Evolutionary conservation across 23 tunicate species (phyloP), one percentile per base, ranked within the genome.

Genomic region (Clavelina lepadiformis): DNA sequence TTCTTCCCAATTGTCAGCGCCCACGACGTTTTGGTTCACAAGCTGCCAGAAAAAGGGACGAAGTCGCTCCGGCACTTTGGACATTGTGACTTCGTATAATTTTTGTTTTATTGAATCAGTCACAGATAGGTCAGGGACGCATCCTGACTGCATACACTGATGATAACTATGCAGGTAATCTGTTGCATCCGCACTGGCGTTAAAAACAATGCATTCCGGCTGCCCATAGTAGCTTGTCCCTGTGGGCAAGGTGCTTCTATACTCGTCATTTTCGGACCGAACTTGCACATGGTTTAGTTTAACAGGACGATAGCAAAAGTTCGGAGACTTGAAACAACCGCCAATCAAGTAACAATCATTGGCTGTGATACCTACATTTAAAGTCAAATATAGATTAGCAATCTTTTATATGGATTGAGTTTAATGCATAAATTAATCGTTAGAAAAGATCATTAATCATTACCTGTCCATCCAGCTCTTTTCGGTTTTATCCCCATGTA

Each of bases 401-500:
- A n/a, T n/a, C n/a, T n/a, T n/a, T n/a, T n/a, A n/a, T n/a, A n/a
- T n/a, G n/a, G n/a, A n/a, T n/a, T n/a, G n/a, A n/a, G n/a, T n/a
- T n/a, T n/a, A n/a, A n/a, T n/a, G n/a, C n/a, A n/a, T n/a, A n/a
- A n/a, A n/a, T n/a, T n/a, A n/a, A n/a, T n/a, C n/a, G n/a, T n/a
- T n/a, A n/a, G n/a, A n/a, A n/a, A n/a, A n/a, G n/a, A n/a, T n/a
- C n/a, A n/a, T 44, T 11, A 11, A 18, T 61, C 7, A 28, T 61
- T 69, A 79, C 85, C 70, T 68, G 46, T 47, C 85, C 85, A 79
- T 22, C 85, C 85, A 30, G 85, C 85, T 21, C 44, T 51, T 35
- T 69, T 69, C 27, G 76, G 68, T 1, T 65, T 65, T 30, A 69
- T 38, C 4, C 85, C 85, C 1, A 79, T 54, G 70, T 56, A 69